Evolutionary conservation across 2,113 vertebrate species (phyloP).

Genomic region (Psilopsiagon aurifrons): DNA sequence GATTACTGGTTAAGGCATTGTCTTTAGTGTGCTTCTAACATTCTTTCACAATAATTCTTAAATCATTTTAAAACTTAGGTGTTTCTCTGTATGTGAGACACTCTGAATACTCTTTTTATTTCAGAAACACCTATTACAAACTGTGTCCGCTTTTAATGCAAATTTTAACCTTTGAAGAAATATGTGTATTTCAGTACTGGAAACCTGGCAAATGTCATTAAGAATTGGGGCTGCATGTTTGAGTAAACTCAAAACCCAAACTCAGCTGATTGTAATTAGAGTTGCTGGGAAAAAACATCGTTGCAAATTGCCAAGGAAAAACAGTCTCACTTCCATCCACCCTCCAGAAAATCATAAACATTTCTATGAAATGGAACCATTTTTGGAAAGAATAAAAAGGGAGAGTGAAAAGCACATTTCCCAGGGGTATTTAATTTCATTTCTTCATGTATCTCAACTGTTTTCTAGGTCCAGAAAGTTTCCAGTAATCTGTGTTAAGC

Average conservation of each 20-base stretch:
- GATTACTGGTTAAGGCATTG: not conserved
- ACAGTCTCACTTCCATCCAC: not conserved
- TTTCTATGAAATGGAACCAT: slow-evolving; percentile 31
- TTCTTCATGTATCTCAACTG: not conserved
- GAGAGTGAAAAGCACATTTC: slow-evolving; percentile 27
- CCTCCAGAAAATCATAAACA: slow-evolving; percentile 37
- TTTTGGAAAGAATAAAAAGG: slow-evolving; percentile 16
- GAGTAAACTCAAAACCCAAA: not conserved
- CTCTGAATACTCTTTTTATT: not conserved
- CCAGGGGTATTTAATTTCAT: slow-evolving; percentile 24
- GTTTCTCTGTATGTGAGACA: not conserved
- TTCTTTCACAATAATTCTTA: not conserved
- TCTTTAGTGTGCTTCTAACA: not conserved
- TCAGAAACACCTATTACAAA: not conserved
- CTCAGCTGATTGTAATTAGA: slow-evolving; percentile 60
- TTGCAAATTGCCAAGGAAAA: slow-evolving; percentile 40
- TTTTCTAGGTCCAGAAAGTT: slow-evolving; percentile 6
- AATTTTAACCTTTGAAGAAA: not conserved
- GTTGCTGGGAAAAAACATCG: slow-evolving; percentile 16
- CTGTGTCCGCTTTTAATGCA: not conserved
- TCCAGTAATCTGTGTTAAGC: not conserved
- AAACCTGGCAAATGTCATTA: not conserved
- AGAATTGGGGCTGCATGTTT: not conserved
- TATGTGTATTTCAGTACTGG: not conserved
- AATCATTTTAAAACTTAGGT: not conserved